Conservation (phyloP, 2,797 vertebrate genomes). For the Lacerta viridis region DNA sequence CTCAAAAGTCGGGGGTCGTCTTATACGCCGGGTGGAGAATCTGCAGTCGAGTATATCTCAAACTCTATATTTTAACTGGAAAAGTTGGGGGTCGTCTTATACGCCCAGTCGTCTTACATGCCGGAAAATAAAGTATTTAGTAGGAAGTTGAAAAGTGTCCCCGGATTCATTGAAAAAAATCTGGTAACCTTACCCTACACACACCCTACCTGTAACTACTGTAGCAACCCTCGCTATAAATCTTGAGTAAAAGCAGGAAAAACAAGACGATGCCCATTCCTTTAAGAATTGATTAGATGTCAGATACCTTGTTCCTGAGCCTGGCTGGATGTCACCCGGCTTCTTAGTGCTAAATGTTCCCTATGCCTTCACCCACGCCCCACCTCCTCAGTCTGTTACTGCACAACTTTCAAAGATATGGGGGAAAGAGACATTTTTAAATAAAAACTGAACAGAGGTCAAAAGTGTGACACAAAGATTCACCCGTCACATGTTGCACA, state of each 20-base stretch:
- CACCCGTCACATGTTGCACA: neutral
- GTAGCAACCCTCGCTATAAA: neutral
- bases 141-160: too few species aligned
- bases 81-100: too few species aligned
- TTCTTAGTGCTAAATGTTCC: slow-evolving; percentile 19
- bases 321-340: slow-evolving; percentile 31
- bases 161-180: too few species aligned
- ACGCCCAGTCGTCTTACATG: too few species aligned
- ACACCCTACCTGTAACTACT: neutral
- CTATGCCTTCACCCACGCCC: neutral
- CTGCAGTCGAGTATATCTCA: too few species aligned
- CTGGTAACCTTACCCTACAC: too few species aligned
- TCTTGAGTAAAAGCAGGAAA: neutral
- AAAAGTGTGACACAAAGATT: neutral
- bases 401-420: slow-evolving; percentile 7
- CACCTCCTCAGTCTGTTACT: slow-evolving; percentile 19
- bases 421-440: slow-evolving; percentile 23
- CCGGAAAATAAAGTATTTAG: too few species aligned
- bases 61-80: too few species aligned
- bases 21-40: too few species aligned
- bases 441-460: neutral
- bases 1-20: too few species aligned
- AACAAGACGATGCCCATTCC: neutral
- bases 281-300: slow-evolving; percentile 20
- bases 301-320: slow-evolving; percentile 2